phyloP scores from a whole-genome alignment of 2,797 vertebrate species.

The Lerista edwardsae region DNA sequence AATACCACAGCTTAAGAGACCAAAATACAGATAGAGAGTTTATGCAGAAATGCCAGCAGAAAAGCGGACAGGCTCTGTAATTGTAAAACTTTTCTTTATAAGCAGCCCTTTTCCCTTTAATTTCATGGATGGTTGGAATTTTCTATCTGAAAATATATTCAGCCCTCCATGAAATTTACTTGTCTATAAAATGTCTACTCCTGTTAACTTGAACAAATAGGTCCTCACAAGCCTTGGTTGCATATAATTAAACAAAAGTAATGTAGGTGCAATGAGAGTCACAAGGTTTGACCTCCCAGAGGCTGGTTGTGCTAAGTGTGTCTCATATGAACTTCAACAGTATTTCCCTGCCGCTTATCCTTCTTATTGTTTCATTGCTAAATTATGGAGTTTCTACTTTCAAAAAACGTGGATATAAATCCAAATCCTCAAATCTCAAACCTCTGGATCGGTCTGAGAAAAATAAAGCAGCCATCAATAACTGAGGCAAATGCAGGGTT shows the following conservation, averaged over 20 bases:
- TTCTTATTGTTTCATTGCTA: conserved; percentile 32
- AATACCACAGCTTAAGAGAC: not conserved
- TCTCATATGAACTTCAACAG: not conserved
- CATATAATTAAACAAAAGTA: conserved; percentile 67
- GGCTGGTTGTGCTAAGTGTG: not conserved
- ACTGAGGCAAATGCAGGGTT: not conserved
- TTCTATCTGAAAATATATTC: conserved; percentile 68
- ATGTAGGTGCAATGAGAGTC: conserved; percentile 53
- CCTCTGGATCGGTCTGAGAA: conserved; percentile 8
- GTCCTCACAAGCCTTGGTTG: conserved; percentile 46
- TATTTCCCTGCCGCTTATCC: not conserved
- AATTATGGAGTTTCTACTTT: not conserved
- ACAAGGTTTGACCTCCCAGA: conserved; percentile 36
- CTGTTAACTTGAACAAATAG: conserved; percentile 69
- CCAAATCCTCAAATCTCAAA: not conserved
- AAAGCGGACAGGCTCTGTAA: conserved; percentile 40
- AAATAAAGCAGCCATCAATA: not conserved
- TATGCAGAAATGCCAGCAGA: conserved; percentile 35
- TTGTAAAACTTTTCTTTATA: conserved; percentile 55
- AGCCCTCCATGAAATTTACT: conserved; percentile 69
- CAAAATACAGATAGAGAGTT: conserved; percentile 21
- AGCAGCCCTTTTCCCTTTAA: conserved; percentile 64
- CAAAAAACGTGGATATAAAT: not conserved
- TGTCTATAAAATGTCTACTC: conserved; percentile 71
- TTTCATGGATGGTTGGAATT: conserved; percentile 71